Evolutionary conservation across 1,140 invertebrate genomes (phyloP).

Genomic region (Teleogryllus occipitalis): DNA sequence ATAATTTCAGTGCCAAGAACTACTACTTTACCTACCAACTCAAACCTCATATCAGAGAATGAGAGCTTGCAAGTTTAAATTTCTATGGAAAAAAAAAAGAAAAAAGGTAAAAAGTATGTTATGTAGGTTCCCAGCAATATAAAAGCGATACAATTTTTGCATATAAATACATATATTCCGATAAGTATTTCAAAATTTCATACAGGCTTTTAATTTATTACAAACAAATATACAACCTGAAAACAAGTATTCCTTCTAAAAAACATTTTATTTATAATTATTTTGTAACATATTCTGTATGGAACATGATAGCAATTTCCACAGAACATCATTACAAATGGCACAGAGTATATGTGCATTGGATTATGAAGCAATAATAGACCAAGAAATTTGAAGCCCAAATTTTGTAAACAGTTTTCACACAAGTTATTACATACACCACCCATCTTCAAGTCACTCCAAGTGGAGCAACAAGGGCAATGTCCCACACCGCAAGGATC

Average conservation of each 20-base stretch:
- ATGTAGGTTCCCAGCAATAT: no score
- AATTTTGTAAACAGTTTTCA: not conserved
- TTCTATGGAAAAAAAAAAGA: no score
- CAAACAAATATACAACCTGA: not conserved
- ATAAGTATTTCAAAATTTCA: no score
- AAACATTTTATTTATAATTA: slow-evolving; percentile 2
- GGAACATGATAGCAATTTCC: slow-evolving; percentile 20
- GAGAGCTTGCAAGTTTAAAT: no score
- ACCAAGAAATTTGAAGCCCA: not conserved
- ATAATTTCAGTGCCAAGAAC: no score
- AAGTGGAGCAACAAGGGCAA: not conserved
- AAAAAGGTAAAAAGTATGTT: no score
- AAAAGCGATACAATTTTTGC: no score
- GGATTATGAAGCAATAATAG: not conserved
- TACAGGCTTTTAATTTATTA: not conserved
- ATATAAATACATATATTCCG: no score
- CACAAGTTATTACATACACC: not conserved
- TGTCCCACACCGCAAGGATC: not conserved
- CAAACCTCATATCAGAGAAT: no score
- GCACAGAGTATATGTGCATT: not conserved
- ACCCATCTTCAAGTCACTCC: not conserved
- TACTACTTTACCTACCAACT: no score
- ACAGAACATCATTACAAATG: slow-evolving; percentile 13
- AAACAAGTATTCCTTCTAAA: slow-evolving; percentile 4
- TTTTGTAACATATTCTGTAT: slow-evolving; percentile 16